Conservation (phyloP, 2,888 invertebrate genomes). For the Thymelicus lineola region DNA sequence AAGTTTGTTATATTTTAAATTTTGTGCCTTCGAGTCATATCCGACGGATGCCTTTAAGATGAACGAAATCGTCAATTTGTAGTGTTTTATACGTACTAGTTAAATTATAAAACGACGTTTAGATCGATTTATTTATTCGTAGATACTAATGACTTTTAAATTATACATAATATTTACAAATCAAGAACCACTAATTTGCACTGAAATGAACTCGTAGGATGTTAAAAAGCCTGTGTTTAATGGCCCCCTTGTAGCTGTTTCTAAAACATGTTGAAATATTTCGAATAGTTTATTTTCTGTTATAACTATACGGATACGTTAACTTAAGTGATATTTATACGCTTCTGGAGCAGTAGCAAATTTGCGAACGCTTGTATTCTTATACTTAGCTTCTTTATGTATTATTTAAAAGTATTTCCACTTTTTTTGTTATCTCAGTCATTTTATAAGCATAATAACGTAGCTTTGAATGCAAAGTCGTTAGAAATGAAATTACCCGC, state of each 20-base stretch:
- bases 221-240: slow-evolving; percentile 12
- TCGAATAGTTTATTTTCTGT: slow-evolving; percentile 83
- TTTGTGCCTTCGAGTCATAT: slow-evolving; percentile 83
- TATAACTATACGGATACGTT: slow-evolving; percentile 62
- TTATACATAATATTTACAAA: slow-evolving; percentile 34
- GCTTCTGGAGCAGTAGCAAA: slow-evolving; percentile 50
- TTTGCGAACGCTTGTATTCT: slow-evolving; percentile 50
- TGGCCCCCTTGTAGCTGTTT: slow-evolving; percentile 50
- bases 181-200: slow-evolving; percentile 13
- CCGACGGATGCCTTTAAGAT: slow-evolving; percentile 77
- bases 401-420: slow-evolving; percentile 66
- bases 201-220: slow-evolving; percentile 21
- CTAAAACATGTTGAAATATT: slow-evolving; percentile 75
- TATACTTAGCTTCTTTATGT: slow-evolving; percentile 42
- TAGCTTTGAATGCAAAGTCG: slow-evolving; percentile 37
- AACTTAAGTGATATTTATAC: slow-evolving; percentile 64
- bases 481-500: slow-evolving; percentile 26
- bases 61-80: slow-evolving; percentile 63
- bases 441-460: slow-evolving; percentile 35
- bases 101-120: slow-evolving; percentile 59
- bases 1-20: slow-evolving; percentile 58
- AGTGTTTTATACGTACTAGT: slow-evolving; percentile 74
- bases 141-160: slow-evolving; percentile 23
- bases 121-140: slow-evolving; percentile 58
- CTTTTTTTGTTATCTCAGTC: slow-evolving; percentile 49